Base-by-base conservation (phyloP, 1,140 invertebrate species). In the Anastatus disparis region DNA sequence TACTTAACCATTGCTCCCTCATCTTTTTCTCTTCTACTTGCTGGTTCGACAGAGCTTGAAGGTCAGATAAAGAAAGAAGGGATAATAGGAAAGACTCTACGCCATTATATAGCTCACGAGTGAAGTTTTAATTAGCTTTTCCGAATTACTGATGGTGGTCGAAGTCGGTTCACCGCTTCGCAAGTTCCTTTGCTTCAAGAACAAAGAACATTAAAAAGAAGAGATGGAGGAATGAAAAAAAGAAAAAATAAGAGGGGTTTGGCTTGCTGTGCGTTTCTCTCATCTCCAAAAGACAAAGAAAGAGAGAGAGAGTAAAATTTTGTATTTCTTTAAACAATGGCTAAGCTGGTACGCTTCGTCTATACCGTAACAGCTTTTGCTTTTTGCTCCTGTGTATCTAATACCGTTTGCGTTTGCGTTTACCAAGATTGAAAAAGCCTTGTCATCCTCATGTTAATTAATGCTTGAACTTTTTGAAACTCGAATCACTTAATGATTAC, bases 91-190 rank as follows among this genome's bases (percentile, higher is more conserved):
- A 26, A 27, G 46, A 55, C 13, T 63, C 62, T 35, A 65, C 63
- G 71, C 62, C 67, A 35, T 55, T 73, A 73, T 71, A 73, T 74
- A 70, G 72, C 74, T n/a, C 77, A 67, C 74, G 74, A 79, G 76
- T 81, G 72, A 81, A 81, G 77, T 81, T 80, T 81, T 81, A 81
- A 81, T 81, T 81, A 81, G 78, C 76, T 81, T 80, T 78, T 78
- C 74, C 77, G 72, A 81, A 81, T 80, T 78, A 81, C 75, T 74
- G 76, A 79, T 81, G n/a, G 77, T 80, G 77, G 74, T 70, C 20
- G 55, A 74, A 67, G 35, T 65, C 61, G 64, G 74, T 70, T 76
- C 55, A 65, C 58, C 68, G 74, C 72, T 72, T 72, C 64, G 31
- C 50, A 22, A 59, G 27, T 70, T 77, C 69, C 73, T 79, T 77